These are phyloP conservation scores for Neodon shergylaensis DNA, from an alignment of 2,113 vertebrate species.

Conservation along the genomic window DNA sequence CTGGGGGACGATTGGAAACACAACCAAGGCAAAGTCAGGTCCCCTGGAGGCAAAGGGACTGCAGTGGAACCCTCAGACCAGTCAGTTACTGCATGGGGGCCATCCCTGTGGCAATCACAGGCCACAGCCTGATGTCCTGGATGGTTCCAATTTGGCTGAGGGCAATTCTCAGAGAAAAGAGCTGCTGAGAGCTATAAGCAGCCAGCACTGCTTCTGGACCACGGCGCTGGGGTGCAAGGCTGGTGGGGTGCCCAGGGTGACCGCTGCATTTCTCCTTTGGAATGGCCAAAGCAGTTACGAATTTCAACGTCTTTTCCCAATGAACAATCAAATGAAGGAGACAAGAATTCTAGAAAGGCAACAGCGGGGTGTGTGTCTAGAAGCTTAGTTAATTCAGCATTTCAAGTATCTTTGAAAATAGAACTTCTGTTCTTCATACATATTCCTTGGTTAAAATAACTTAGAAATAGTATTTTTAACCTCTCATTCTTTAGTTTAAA, in stretches of 20 bases:
- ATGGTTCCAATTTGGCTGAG: background rate
- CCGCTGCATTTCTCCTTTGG: background rate
- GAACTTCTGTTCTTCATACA: slow-evolving; percentile 11
- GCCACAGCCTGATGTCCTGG: background rate
- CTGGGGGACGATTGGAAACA: background rate
- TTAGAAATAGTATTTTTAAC: slow-evolving; percentile 41
- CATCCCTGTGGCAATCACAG: background rate
- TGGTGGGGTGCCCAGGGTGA: too few relatives aligned
- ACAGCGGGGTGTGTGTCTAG: background rate
- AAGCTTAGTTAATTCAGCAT: background rate
- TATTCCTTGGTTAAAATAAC: slow-evolving; percentile 35
- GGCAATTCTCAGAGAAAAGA: background rate
- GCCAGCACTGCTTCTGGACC: background rate
- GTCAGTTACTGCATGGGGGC: too few relatives aligned
- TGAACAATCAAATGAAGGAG: background rate
- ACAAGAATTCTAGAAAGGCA: background rate
- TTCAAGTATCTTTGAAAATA: slow-evolving; percentile 34
- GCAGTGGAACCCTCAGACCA: background rate
- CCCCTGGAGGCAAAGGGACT: background rate
- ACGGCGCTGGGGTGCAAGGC: background rate
- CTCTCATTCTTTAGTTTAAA: slow-evolving; percentile 18
- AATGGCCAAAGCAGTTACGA: background rate
- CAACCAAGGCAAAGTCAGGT: background rate
- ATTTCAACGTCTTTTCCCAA: background rate
- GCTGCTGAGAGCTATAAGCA: too few relatives aligned